These are phyloP conservation scores for Rhorus exstirpatorius DNA, from an alignment of 2,888 invertebrate species.

Conservation along the genomic window DNA sequence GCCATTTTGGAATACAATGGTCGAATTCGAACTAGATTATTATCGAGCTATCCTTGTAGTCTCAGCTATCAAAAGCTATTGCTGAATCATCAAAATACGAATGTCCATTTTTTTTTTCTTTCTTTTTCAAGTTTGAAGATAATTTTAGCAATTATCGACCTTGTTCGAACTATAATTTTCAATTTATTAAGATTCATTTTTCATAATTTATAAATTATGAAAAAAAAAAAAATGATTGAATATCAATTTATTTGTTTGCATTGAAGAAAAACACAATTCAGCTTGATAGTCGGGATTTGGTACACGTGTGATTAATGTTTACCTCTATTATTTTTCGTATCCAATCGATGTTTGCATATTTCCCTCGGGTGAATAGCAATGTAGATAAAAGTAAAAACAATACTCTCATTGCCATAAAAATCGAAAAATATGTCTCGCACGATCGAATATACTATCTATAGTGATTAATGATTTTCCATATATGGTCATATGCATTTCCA, in stretches of 20 bases:
- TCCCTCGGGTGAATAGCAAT: not conserved
- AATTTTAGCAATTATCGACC: no score
- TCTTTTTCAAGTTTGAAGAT: no score
- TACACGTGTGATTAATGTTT: not conserved
- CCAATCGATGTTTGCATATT: not conserved
- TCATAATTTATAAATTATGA: not conserved
- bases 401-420: slow-evolving; percentile 18
- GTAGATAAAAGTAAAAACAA: not conserved
- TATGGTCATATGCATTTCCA: no score
- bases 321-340: not conserved
- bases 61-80: not conserved
- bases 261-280: not conserved
- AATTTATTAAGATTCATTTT: no score
- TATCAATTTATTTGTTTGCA: no score
- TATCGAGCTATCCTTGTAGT: slow-evolving; percentile 36
- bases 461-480: slow-evolving; percentile 25
- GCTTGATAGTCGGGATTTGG: not conserved
- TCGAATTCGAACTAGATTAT: slow-evolving; percentile 48
- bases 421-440: slow-evolving; percentile 4
- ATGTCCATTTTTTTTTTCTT: not conserved
- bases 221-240: no score
- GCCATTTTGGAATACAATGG: slow-evolving; percentile 28
- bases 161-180: no score
- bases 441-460: slow-evolving; percentile 7
- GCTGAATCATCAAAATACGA: not conserved